phyloP scores from a whole-genome alignment of 2,888 invertebrate genomes.

The Torymus texanus region DNA sequence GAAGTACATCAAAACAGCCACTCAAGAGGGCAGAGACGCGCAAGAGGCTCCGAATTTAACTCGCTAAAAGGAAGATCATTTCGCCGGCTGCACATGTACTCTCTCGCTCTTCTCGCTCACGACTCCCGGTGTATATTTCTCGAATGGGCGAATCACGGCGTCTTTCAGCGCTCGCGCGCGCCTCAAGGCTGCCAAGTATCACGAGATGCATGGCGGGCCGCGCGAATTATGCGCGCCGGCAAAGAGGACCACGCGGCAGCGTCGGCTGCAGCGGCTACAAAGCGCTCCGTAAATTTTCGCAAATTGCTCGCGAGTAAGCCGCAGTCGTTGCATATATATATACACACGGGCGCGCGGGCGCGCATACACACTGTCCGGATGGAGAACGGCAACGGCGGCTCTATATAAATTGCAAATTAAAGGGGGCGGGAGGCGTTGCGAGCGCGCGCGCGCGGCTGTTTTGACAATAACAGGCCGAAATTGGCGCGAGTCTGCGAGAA shows the following conservation, averaged over 20 bases:
- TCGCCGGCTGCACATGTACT: not conserved
- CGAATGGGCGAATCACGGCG: constrained; percentile 20
- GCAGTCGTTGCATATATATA: no score
- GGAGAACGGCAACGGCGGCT: not conserved
- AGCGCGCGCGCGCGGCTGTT: constrained; percentile 22
- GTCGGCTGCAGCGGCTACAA: constrained; percentile 11
- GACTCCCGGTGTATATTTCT: not conserved
- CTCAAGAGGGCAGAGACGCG: not conserved
- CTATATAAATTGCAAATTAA: constrained; percentile 48
- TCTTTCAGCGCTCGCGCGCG: constrained; percentile 12
- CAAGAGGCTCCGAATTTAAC: constrained; percentile 24
- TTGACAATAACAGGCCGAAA: constrained; percentile 41
- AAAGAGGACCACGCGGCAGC: not conserved
- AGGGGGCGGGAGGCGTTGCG: not conserved
- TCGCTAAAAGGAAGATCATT: constrained; percentile 22
- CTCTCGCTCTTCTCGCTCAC: not conserved
- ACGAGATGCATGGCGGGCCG: not conserved
- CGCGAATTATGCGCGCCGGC: no score
- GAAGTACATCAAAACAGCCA: no score
- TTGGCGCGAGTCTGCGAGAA: constrained; percentile 12
- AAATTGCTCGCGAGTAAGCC: constrained; percentile 38
- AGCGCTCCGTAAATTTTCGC: constrained; percentile 42
- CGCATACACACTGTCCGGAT: not conserved
- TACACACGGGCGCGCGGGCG: no score
- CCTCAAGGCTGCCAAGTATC: constrained; percentile 32